Evolutionary conservation across 1,140 invertebrate genomes (phyloP), one percentile per base, ranked within the genome.

Genomic region (Muscidifurax raptorellus): DNA sequence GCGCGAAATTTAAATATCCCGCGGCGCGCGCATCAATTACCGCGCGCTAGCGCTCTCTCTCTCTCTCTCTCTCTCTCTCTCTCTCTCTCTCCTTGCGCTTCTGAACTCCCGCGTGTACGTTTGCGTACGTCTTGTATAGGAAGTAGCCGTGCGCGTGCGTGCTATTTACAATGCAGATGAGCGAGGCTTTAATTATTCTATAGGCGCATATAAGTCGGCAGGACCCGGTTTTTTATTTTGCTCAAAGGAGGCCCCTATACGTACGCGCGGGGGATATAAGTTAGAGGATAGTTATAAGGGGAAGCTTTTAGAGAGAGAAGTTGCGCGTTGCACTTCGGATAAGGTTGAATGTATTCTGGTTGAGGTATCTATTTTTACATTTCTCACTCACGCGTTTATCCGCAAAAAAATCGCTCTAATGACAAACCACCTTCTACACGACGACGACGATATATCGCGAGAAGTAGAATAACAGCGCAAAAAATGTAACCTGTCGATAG

Each of bases 131-230:
- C 82, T 78, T 83, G 82, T 83, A 83, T 83, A 78, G 82, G 82
- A 83, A 83, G 75, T 59, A 32, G 44, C 52, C n/a, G 47, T 4
- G 27, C 30, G 6, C 18, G 18, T n/a, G 15, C 44, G 44, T 15
- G 52, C 7, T 69, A 85, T 85, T 85, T 81, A 82, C 84, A 85
- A 81, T 85, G 84, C 79, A 85, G 84, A 85, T 85, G 79, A 81
- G 84, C 52, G 52, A 15, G 9, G 71, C 52, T 78, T 85, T 85
- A 85, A 85, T 85, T 85, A 85, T 82, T 77, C 84, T 59, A 69
- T 80, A 80, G 32, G 71, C 75, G 32, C 30, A 78, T 74, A 80
- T 79, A 84, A 78, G 75, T 71, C 44, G 66, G 52, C 9, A 69
- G 27, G 36, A n/a, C 32, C 18, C 52, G 52, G 10, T 69, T 69